Evolutionary conservation across 1,140 invertebrate genomes (phyloP), one percentile per base, ranked within the genome.

Genomic region (Geopemphigus sp.): DNA sequence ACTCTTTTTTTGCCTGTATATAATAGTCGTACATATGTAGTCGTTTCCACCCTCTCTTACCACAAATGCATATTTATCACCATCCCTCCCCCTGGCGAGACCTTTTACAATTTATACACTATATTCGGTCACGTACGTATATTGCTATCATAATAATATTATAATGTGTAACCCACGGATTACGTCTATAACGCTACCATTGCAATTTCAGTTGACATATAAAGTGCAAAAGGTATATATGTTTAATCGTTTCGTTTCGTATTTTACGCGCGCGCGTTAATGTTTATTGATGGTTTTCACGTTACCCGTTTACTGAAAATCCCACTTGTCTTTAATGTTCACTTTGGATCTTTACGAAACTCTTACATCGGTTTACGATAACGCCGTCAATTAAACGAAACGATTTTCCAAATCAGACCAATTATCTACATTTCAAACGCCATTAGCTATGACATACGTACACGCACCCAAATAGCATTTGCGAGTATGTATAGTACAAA

Each of bases 201-300:
- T 5, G 11, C 50, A 54, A 72, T 54, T 72, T 72, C 50, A 22
- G 15, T 72, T 72, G 68, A 72, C 68, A 72, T 72, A 54, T 72
- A 54, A 72, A 72, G 26, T 29, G 68, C 47, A 72, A 72, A 54
- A 53, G 47, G 68, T 72, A 47, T 50, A 50, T 68, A n/a, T n/a
- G n/a, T n/a, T n/a, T n/a, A n/a, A n/a, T 68, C 66, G 17, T 24
- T 68, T 68, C 22, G 64, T 68, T 47, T 63, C 29, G 10, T 63
- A 63, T 63, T n/a, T 32, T 63, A 63, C 26, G 26, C 19, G 61
- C 32, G 32, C 32, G 32, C 32, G 32, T 39, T 39, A 39, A 39
- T 32, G 61, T 63, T 63, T 63, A 63, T 32, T 63, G 61, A 63
- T 63, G 17, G 26, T 15, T 14, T 61, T 15, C 26, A 29, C 57